These are phyloP conservation scores for Apamea sordens DNA, from an alignment of 2,888 invertebrate species.

Conservation along the genomic window DNA sequence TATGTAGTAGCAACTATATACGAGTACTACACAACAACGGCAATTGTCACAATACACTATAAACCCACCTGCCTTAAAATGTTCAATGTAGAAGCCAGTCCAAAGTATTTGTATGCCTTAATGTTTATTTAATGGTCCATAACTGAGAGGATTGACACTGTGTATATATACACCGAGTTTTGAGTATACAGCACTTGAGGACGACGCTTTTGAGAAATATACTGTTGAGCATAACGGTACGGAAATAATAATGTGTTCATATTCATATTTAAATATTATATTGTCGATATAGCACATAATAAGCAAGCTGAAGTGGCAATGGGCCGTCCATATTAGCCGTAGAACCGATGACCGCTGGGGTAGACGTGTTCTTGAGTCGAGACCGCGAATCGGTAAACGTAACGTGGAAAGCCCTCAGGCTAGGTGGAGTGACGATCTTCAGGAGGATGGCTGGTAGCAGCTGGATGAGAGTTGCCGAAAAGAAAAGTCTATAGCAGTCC, in stretches of 20 bases:
- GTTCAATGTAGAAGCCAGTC: constrained; percentile 13
- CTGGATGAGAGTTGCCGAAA: too few species aligned
- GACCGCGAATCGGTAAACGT: too few species aligned
- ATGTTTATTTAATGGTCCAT: constrained; percentile 59
- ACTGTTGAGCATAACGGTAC: background rate
- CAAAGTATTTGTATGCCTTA: constrained; percentile 33
- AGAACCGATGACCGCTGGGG: too few species aligned
- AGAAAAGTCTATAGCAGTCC: too few species aligned
- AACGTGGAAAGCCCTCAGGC: too few species aligned
- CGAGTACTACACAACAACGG: background rate
- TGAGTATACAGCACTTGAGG: constrained; percentile 17
- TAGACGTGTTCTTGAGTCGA: too few species aligned
- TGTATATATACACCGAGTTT: background rate
- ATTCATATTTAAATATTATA: too few species aligned
- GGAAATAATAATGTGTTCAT: background rate
- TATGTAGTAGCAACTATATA: background rate
- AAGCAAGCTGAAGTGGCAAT: too few species aligned
- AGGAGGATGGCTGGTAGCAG: too few species aligned
- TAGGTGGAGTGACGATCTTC: too few species aligned
- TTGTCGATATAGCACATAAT: too few species aligned
- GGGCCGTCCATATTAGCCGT: too few species aligned
- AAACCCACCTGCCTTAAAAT: background rate
- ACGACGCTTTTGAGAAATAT: constrained; percentile 19
- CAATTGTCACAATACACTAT: background rate
- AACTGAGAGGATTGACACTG: constrained; percentile 25